Conservation (phyloP, 2,797 vertebrate species). For the Sebastes umbrosus region DNA sequence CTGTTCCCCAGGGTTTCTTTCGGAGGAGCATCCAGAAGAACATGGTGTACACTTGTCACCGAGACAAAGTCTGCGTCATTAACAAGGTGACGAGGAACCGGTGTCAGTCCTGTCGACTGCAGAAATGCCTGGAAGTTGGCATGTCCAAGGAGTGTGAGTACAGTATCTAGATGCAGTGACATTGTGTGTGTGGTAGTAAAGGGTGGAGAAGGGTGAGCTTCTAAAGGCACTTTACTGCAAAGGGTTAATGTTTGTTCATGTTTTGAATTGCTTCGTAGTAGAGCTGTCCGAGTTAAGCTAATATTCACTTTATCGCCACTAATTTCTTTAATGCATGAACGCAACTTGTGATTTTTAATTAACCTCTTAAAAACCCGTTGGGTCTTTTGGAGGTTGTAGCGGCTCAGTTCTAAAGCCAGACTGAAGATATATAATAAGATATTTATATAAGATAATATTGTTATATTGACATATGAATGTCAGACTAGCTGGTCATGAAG, state of each 20-base stretch:
- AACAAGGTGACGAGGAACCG: constrained; percentile 99
- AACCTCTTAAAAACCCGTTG: no score
- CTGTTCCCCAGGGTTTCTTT: constrained; percentile 89
- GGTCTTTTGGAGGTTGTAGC: no score
- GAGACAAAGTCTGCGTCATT: constrained; percentile 97
- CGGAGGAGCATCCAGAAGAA: constrained; percentile 98
- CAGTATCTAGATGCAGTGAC: background rate
- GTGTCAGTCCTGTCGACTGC: constrained; percentile 97
- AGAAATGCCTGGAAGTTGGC: constrained; percentile 97
- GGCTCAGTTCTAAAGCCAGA: no score
- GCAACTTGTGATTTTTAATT: no score
- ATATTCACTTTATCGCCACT: no score
- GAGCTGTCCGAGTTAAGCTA: no score
- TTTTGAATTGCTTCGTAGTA: no score
- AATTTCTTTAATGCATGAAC: no score
- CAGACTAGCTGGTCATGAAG: no score
- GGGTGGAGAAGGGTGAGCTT: background rate
- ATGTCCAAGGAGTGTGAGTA: constrained; percentile 98
- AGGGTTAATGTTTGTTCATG: background rate
- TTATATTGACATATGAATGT: no score
- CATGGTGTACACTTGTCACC: constrained; percentile 96
- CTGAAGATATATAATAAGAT: no score
- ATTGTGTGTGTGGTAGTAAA: background rate
- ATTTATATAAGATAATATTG: no score
- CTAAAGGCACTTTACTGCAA: background rate